Evolutionary conservation across 2,113 vertebrate genomes (phyloP), one percentile per base, ranked within the genome.

Genomic region (Eleginops maclovinus): DNA sequence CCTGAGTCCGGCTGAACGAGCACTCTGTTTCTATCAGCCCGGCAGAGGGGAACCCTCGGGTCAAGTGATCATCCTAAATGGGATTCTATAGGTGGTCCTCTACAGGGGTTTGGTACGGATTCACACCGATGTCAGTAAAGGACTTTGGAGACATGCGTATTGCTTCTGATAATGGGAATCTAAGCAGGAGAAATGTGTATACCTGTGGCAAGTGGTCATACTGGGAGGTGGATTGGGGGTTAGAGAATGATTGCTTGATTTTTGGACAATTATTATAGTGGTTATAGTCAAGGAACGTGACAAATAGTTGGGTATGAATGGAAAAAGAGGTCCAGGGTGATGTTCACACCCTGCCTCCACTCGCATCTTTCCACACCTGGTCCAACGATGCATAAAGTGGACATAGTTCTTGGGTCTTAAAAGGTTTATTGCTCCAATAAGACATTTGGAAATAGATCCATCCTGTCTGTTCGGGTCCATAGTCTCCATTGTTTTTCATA

Each of bases 391-490:
- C 2, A 0, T 53, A 5, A 51, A 40, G 28, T 10, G 49, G 9
- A 24, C n/a, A 22, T 13, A n/a, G 21, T 22, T 51, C 19, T 51
- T 22, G 0, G 50, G 5, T 31, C 4, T 31, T n/a, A n/a, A n/a
- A n/a, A n/a, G n/a, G n/a, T n/a, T n/a, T n/a, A n/a, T n/a, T n/a
- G n/a, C n/a, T n/a, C n/a, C n/a, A n/a, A n/a, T n/a, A n/a, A n/a
- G n/a, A n/a, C n/a, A n/a, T n/a, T n/a, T n/a, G n/a, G n/a, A n/a
- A n/a, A n/a, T 53, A 50, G n/a, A 31, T 74, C 28, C 46, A 46
- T 58, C 72, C 73, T 9, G 58, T 74, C 22, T 83, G 64, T 21
- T 36, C 2, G 31, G 60, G 72, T 44, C 50, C 40, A 15, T 83
- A 80, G 28, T 31, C 50, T 19, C 3, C 19, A 41, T 50, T 31